A percentile compares a stretch with the other conserved stretches of the same genome.
phyloP scores from a whole-genome alignment of 37 sponge, comb jelly and placozoan species.

The Axinella damicornis region DNA sequence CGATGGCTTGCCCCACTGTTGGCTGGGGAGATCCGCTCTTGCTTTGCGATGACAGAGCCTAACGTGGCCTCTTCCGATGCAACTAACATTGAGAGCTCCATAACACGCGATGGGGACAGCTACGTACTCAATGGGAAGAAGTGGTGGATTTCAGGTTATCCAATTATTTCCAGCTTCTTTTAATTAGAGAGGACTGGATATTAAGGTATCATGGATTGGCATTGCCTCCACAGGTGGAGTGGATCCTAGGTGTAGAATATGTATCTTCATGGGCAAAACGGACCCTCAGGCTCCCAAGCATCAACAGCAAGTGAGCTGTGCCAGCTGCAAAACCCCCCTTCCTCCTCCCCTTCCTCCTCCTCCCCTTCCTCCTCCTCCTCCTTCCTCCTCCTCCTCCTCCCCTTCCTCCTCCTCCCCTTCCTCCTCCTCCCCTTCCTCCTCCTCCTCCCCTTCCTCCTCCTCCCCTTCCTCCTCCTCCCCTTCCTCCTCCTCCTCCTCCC shows the following conservation, averaged over 20 bases:
- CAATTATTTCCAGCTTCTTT: neutral
- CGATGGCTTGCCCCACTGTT: constrained; percentile 87
- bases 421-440: too few species aligned
- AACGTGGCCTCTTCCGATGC: constrained; percentile 92
- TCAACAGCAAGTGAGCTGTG: constrained; percentile 43
- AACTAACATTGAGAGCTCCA: constrained; percentile 86
- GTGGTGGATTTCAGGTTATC: constrained; percentile 86
- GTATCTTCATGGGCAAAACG: constrained; percentile 88
- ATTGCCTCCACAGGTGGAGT: constrained; percentile 62
- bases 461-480: too few species aligned
- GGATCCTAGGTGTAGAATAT: constrained; percentile 79
- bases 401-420: too few species aligned
- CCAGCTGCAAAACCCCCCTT: too few species aligned
- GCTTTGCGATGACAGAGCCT: constrained; percentile 92
- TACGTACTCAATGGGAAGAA: constrained; percentile 92
- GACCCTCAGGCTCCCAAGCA: constrained; percentile 64
- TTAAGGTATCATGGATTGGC: neutral
- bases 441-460: too few species aligned
- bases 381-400: too few species aligned
- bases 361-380: too few species aligned
- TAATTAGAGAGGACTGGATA: too few species aligned
- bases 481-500: too few species aligned
- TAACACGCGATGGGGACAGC: constrained; percentile 57
- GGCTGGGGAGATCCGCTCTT: constrained; percentile 87
- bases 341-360: too few species aligned